Base-by-base conservation (phyloP, 2,113 vertebrate genomes). In the Alectura lathami region DNA sequence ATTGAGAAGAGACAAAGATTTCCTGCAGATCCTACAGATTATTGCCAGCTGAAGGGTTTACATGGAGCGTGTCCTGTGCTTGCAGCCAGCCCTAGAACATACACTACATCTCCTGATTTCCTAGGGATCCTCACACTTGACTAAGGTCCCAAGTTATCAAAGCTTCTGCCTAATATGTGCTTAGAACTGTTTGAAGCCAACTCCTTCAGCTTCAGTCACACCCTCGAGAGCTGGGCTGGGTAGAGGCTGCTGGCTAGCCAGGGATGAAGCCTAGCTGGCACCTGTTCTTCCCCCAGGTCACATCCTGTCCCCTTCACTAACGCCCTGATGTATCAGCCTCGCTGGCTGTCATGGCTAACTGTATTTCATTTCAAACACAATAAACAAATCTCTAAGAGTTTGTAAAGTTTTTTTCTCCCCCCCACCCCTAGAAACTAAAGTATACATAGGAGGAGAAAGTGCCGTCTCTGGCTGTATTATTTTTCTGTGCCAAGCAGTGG, bases 101-200 rank as follows among this genome's bases (percentile, higher is more conserved):
- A 21, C 32, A 18, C 43, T 24, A 5, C 1, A 38, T 66, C 69
- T 86, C 48, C 57, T 30, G 11, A 3, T 66, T 75, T 93, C 91
- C 86, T 63, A 8, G 64, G 48, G 40, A n/a, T 51, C 69, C 67
- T 78, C 67, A 21, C 34, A 8, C 88, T 70, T 90, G 38, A 60
- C 32, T 24, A 63, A 87, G 43, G 27, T 69, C 43, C 70, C 42
- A 67, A 30, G 26, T 92, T 68, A 82, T 23, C 66, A 94, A 87
- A 93, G 26, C 67, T 30, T 76, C 67, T 2, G 9, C 76, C 74
- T 74, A 14, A 67, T 47, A 56, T 10, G 9, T 68, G 40, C 66
- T 91, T 81, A 60, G 88, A 93, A 69, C 30, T 42, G 84, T 89
- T 73, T 87, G 78, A 89, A 90, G 77, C 63, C 72, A 50, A 4